phyloP scores from a whole-genome alignment of 2,113 vertebrate genomes.

The Suricata suricatta region DNA sequence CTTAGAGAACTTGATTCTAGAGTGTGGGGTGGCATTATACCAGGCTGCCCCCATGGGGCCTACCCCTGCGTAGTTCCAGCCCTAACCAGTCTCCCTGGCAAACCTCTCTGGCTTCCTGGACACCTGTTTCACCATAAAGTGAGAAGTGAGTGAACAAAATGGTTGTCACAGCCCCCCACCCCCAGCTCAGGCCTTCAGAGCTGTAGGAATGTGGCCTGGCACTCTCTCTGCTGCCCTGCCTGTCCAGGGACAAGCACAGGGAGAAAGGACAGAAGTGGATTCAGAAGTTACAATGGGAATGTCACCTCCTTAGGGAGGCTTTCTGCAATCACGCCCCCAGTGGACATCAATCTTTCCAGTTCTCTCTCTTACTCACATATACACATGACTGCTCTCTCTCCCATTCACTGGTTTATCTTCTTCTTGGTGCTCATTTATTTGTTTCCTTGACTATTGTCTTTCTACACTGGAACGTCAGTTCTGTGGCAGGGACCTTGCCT shows the following conservation, averaged over 20 bases:
- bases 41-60: not conserved
- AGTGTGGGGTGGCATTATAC: not conserved
- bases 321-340: not conserved
- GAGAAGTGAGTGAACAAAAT: not conserved
- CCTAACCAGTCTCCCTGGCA: not conserved
- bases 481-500: not conserved
- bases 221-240: not conserved
- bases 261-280: not conserved
- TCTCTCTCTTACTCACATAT: not conserved
- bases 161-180: not conserved
- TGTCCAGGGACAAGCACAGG: not conserved
- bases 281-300: not conserved
- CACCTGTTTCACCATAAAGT: not conserved
- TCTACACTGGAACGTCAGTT: not conserved
- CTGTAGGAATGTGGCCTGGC: not conserved
- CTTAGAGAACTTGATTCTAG: not conserved
- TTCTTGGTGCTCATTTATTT: constrained; percentile 27
- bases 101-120: not conserved
- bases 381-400: not conserved
- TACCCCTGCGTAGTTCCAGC: not conserved
- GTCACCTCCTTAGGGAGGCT: not conserved
- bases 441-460: constrained; percentile 6
- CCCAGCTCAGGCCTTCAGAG: not conserved
- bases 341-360: not conserved
- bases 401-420: not conserved